Evolutionary conservation across 1,140 invertebrate genomes (phyloP).

Genomic region (Bombus breviceps): DNA sequence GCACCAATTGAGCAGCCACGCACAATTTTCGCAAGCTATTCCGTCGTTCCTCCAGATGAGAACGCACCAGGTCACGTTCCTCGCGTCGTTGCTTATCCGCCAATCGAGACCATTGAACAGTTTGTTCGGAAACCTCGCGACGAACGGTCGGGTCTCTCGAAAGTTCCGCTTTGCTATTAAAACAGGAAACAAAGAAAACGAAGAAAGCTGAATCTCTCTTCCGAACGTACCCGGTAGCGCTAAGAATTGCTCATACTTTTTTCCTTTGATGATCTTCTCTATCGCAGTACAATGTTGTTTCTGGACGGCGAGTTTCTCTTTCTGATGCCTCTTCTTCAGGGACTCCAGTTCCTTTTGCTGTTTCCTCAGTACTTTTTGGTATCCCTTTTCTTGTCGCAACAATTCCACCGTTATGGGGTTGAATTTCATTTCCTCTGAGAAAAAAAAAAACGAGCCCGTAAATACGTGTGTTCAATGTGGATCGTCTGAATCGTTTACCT

Average conservation of each 20-base stretch:
- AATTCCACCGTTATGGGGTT: constrained; percentile 96
- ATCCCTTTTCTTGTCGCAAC: constrained; percentile 95
- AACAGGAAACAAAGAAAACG: constrained; percentile 32
- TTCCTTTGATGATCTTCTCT: constrained; percentile 97
- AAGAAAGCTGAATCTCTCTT: background rate
- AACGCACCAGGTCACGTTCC: constrained; percentile 93
- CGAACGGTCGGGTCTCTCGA: constrained; percentile 90
- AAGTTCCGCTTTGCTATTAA: constrained; percentile 90
- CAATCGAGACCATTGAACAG: constrained; percentile 96
- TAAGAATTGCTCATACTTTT: constrained; percentile 87
- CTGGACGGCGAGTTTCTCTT: constrained; percentile 95
- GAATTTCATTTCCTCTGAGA: constrained; percentile 89
- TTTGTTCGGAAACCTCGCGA: constrained; percentile 94
- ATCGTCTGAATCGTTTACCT: constrained; percentile 62
- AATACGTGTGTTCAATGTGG: background rate
- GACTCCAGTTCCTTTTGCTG: constrained; percentile 97
- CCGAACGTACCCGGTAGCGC: background rate
- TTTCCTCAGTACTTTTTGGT: constrained; percentile 96
- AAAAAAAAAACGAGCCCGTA: constrained; percentile 31
- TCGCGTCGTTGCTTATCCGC: constrained; percentile 94
- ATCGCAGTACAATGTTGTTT: constrained; percentile 97
- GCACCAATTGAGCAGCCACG: constrained; percentile 91
- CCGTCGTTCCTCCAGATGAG: constrained; percentile 93
- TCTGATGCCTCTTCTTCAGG: constrained; percentile 95
- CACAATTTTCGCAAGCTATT: constrained; percentile 94